Evolutionary conservation across 2,888 invertebrate genomes (phyloP).

Genomic region (Pristionchus entomophagus): DNA sequence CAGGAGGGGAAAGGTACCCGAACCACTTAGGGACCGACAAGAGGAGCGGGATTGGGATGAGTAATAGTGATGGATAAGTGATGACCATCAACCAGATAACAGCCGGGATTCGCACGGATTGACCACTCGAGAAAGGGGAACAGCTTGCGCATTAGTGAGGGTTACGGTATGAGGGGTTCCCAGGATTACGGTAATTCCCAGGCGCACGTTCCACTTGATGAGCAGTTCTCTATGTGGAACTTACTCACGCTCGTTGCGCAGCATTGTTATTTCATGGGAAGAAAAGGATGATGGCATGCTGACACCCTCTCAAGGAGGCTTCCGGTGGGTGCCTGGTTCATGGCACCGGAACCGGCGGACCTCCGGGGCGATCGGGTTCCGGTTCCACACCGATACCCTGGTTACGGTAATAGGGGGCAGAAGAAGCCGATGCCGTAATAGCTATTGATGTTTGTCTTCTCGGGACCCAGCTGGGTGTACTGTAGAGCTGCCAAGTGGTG

Average conservation of each 20-base stretch:
- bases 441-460: background rate
- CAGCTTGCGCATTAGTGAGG: background rate
- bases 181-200: background rate
- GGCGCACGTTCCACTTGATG: background rate
- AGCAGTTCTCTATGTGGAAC: background rate
- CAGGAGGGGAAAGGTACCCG: conserved; percentile 22
- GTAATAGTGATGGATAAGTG: background rate
- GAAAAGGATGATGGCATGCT: background rate
- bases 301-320: background rate
- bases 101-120: too few relatives aligned
- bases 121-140: background rate
- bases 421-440: background rate
- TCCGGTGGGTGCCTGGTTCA: background rate
- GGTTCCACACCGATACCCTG: background rate
- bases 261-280: background rate
- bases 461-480: background rate
- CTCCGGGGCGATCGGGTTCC: background rate
- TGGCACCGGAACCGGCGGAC: background rate
- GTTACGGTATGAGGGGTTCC: background rate
- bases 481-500: background rate
- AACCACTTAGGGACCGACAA: conserved; percentile 7
- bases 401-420: conserved; percentile 22
- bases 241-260: conserved; percentile 25
- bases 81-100: conserved; percentile 1
- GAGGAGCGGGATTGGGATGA: background rate